These are phyloP conservation scores for Bagarius yarrelli DNA, from an alignment of 2,113 vertebrate species.

Conservation along the genomic window DNA sequence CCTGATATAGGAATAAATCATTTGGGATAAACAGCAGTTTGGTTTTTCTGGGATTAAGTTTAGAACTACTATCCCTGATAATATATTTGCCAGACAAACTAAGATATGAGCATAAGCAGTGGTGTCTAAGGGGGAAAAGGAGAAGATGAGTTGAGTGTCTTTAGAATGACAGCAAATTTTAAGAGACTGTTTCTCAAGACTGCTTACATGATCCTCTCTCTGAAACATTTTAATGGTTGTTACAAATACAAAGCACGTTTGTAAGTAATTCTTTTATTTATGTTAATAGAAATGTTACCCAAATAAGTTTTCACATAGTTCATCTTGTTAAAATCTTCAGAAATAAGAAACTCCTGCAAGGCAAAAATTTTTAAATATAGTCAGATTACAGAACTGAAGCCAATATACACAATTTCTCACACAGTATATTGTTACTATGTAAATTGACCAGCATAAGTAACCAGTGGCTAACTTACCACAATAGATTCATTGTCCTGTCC, in stretches of 20 bases:
- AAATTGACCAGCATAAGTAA: background rate
- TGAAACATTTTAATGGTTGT: too few relatives aligned
- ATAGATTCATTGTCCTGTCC: constrained; percentile 95
- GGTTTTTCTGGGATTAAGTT: too few relatives aligned
- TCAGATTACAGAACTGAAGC: background rate
- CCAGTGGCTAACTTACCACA: constrained; percentile 77
- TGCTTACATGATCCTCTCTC: too few relatives aligned
- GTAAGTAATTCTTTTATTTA: background rate
- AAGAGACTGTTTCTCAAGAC: too few relatives aligned
- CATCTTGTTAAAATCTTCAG: constrained; percentile 99
- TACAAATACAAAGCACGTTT: background rate
- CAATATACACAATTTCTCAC: background rate
- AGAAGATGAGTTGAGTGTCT: too few relatives aligned
- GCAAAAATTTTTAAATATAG: constrained; percentile 35
- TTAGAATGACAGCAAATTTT: too few relatives aligned
- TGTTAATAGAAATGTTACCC: constrained; percentile 71
- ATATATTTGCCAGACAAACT: too few relatives aligned
- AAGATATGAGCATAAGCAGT: too few relatives aligned
- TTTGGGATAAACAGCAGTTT: too few relatives aligned
- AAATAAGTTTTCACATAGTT: constrained; percentile 95
- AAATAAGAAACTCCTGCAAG: constrained; percentile 89
- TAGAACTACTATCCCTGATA: too few relatives aligned
- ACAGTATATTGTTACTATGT: background rate
- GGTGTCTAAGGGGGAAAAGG: too few relatives aligned
- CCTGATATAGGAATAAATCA: too few relatives aligned